These are phyloP conservation scores for Enteromius afrohamiltoni DNA, from an alignment of 2,797 vertebrate genomes.

Conservation along the genomic window DNA sequence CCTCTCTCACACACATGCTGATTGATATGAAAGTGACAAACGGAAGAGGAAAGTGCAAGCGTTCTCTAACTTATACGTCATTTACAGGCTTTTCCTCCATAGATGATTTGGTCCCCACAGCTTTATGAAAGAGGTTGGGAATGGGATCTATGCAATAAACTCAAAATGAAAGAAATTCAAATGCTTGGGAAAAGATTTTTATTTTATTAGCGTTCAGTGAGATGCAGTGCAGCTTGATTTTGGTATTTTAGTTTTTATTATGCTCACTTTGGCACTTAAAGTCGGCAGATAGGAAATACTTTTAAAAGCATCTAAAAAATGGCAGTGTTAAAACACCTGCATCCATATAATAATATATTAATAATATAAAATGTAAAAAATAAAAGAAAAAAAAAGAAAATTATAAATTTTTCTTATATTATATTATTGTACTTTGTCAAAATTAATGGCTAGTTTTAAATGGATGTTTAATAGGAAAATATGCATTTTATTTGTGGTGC, in stretches of 20 bases:
- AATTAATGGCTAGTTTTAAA: background rate
- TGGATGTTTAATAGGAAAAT: background rate
- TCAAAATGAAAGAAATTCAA: background rate
- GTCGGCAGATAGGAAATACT: background rate
- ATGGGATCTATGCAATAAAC: background rate
- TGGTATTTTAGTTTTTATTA: background rate
- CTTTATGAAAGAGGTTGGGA: background rate
- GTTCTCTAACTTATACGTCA: background rate
- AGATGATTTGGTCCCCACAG: background rate
- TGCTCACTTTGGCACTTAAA: background rate
- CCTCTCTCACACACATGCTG: background rate
- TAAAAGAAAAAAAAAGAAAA: no score
- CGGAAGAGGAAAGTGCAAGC: background rate
- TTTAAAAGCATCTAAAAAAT: background rate
- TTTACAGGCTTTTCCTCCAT: background rate
- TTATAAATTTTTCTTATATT: no score
- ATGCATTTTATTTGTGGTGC: background rate
- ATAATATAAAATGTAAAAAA: no score
- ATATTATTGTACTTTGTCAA: background rate
- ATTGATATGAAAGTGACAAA: constrained; percentile 8
- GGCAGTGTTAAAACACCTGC: background rate
- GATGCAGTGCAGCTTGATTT: background rate
- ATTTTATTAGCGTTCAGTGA: background rate
- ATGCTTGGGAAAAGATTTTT: background rate
- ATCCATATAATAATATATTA: no score